Percentiles rank a stretch among this genome's conserved stretches.
Conservation (phyloP, 2,888 invertebrate species). For the Drosophila yooni region DNA sequence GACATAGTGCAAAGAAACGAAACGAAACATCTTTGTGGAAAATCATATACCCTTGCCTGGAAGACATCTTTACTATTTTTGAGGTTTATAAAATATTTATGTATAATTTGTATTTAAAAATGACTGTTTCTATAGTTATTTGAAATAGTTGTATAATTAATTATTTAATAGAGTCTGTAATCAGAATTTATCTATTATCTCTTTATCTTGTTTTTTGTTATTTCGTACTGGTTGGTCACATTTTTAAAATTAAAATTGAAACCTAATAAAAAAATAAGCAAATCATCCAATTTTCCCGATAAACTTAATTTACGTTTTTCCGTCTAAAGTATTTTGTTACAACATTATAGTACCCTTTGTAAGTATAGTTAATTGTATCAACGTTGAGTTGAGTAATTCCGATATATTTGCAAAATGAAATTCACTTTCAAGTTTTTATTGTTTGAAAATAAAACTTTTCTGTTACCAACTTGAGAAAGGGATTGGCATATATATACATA, state of each 20-base stretch:
- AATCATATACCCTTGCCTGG: background rate
- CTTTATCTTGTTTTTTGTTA: too few species aligned
- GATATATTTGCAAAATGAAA: background rate
- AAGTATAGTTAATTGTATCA: constrained; percentile 42
- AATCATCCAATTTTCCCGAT: accelerated
- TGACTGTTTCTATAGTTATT: background rate
- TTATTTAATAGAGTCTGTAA: background rate
- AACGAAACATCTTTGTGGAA: background rate
- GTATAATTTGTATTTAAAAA: background rate
- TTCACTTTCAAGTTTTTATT: background rate
- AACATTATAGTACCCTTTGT: background rate
- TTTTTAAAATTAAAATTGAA: too few species aligned
- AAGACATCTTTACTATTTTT: background rate
- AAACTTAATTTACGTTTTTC: background rate
- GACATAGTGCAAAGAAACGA: constrained; percentile 2
- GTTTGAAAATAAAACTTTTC: background rate
- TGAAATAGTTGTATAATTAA: background rate
- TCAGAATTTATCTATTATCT: background rate
- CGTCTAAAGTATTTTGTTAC: background rate
- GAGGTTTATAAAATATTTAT: background rate
- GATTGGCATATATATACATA: background rate
- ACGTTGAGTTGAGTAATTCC: background rate
- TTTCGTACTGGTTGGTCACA: background rate
- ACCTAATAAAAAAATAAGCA: too few species aligned
- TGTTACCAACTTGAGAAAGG: background rate